A percentile compares a stretch with the other conserved stretches of the same genome.
phyloP scores from a whole-genome alignment of 2,797 vertebrate species.

The Xiphophorus birchmanni region DNA sequence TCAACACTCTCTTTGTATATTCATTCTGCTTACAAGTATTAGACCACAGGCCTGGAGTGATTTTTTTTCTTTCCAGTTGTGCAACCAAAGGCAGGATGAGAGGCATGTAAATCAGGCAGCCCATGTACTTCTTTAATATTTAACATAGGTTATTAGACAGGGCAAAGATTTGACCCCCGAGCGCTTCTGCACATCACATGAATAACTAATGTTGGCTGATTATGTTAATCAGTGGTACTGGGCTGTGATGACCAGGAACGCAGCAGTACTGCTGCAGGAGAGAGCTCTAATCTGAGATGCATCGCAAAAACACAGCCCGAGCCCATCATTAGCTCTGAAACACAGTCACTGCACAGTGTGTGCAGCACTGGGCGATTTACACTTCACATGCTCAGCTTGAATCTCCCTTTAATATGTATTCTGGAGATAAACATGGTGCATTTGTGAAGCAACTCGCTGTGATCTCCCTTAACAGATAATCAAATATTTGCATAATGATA shows the following conservation, averaged over 20 bases:
- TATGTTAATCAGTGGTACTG: slow-evolving; percentile 83
- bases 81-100: slow-evolving; percentile 78
- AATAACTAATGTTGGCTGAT: slow-evolving; percentile 86
- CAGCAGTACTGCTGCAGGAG: slow-evolving; percentile 72
- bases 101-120: slow-evolving; percentile 83
- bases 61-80: slow-evolving; percentile 56
- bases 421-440: slow-evolving; percentile 73
- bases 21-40: slow-evolving; percentile 60
- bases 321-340: slow-evolving; percentile 78
- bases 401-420: slow-evolving; percentile 72
- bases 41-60: slow-evolving; percentile 65
- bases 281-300: slow-evolving; percentile 77
- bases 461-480: slow-evolving; percentile 73
- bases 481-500: slow-evolving; percentile 77
- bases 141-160: slow-evolving; percentile 88
- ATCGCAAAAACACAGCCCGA: slow-evolving; percentile 77
- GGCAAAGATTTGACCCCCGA: slow-evolving; percentile 83
- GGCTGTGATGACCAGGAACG: slow-evolving; percentile 79
- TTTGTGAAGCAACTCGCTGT: slow-evolving; percentile 71
- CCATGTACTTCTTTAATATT: slow-evolving; percentile 86
- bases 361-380: slow-evolving; percentile 69
- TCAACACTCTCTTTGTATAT: slow-evolving; percentile 35
- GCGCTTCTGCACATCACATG: slow-evolving; percentile 82
- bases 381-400: slow-evolving; percentile 75
- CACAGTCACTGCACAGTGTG: slow-evolving; percentile 61